These are phyloP conservation scores for Mesoclemmys tuberculata DNA, from an alignment of 2,113 vertebrate species.

Conservation along the genomic window DNA sequence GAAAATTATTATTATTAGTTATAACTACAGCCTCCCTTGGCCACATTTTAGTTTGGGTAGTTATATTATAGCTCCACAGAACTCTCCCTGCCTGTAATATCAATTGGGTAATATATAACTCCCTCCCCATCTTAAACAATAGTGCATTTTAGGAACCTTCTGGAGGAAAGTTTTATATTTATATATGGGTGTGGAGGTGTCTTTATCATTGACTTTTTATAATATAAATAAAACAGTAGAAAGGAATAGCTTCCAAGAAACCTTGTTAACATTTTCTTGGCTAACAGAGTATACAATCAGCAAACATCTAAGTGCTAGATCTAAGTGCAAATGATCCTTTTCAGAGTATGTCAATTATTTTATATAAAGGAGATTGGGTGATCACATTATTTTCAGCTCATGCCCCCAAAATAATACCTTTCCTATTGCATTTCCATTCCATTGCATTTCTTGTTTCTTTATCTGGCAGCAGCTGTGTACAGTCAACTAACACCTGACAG, in stretches of 20 bases:
- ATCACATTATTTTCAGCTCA: slow-evolving; percentile 44
- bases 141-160: background rate
- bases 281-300: slow-evolving; percentile 28
- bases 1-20: background rate
- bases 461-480: slow-evolving; percentile 56
- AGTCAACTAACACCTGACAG: slow-evolving; percentile 62
- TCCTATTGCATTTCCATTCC: too few species aligned
- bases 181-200: background rate
- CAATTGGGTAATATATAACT: background rate
- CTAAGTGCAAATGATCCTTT: background rate
- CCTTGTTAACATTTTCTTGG: background rate
- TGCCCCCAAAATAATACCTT: slow-evolving; percentile 65
- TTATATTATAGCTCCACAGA: background rate
- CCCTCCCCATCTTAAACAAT: background rate
- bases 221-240: slow-evolving; percentile 1
- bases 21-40: background rate
- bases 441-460: slow-evolving; percentile 51
- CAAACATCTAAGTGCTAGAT: slow-evolving; percentile 25
- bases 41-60: background rate
- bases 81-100: background rate
- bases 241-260: slow-evolving; percentile 2
- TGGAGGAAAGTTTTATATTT: background rate
- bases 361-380: background rate
- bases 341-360: background rate
- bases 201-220: background rate